These are phyloP conservation scores for Ectropis crepuscularia DNA, from an alignment of 2,888 invertebrate genomes.

Conservation along the genomic window DNA sequence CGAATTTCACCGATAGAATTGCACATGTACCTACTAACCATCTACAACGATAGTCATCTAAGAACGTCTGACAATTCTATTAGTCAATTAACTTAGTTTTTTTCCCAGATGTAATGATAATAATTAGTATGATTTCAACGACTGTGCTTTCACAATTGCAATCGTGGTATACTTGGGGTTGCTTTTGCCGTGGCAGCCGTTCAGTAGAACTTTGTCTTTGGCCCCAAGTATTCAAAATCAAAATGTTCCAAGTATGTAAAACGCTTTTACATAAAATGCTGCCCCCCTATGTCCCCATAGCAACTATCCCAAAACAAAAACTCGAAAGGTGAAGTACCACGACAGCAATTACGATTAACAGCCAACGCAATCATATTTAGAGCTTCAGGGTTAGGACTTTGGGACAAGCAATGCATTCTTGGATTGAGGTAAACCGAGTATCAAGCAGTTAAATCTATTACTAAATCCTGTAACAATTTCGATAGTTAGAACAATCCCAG, in stretches of 20 bases:
- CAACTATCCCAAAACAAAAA: neutral
- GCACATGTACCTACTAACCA: neutral
- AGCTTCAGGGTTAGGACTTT: slow-evolving; percentile 43
- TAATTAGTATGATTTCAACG: neutral
- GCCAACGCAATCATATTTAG: neutral
- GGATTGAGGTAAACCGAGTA: slow-evolving; percentile 53
- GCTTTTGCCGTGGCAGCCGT: too few species aligned
- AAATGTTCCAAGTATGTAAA: too few species aligned
- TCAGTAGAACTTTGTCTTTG: too few species aligned
- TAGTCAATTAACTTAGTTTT: neutral
- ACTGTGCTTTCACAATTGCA: neutral
- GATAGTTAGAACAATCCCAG: slow-evolving; percentile 55
- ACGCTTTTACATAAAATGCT: too few species aligned
- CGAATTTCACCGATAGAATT: neutral
- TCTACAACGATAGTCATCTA: neutral
- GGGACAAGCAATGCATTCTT: slow-evolving; percentile 71
- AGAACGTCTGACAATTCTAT: neutral
- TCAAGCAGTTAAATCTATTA: slow-evolving; percentile 52
- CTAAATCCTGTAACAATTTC: slow-evolving; percentile 18
- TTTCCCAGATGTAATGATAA: neutral
- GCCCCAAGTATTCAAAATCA: too few species aligned
- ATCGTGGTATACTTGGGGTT: neutral
- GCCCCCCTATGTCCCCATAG: too few species aligned
- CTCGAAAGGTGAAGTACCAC: neutral
- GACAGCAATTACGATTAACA: neutral